phyloP scores from a whole-genome alignment of 2,888 invertebrate species.

The Ischnura elegans region DNA sequence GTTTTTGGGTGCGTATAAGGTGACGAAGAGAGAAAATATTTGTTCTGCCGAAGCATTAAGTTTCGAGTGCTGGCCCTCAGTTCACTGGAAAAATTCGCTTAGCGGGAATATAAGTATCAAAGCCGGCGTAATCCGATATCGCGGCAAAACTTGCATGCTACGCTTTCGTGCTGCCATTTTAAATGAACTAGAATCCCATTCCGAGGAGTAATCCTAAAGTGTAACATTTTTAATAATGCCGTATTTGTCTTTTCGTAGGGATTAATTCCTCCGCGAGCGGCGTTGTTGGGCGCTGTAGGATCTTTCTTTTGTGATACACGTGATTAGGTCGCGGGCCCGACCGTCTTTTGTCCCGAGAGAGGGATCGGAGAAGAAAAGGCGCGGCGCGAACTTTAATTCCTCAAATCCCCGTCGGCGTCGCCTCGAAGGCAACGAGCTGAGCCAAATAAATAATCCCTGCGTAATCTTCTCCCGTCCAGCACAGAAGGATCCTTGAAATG shows the following conservation, averaged over 20 bases:
- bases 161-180: background rate
- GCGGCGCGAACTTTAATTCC: slow-evolving; percentile 21
- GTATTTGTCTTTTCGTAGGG: background rate
- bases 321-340: background rate
- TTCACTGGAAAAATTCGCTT: background rate
- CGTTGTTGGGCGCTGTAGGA: background rate
- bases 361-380: background rate
- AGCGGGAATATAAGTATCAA: background rate
- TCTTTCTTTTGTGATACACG: background rate
- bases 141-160: background rate
- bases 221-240: background rate
- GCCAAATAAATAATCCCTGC: background rate
- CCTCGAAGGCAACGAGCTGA: background rate
- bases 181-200: background rate
- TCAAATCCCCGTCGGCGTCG: background rate
- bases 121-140: background rate
- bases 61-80: background rate
- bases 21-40: background rate
- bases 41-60: background rate
- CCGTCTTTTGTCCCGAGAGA: background rate
- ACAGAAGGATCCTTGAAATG: no score
- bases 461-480: background rate
- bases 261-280: background rate
- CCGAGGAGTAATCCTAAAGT: background rate
- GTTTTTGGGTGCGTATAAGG: background rate